phyloP scores from a whole-genome alignment of 2,888 invertebrate genomes.

The Dioctria linearis region DNA sequence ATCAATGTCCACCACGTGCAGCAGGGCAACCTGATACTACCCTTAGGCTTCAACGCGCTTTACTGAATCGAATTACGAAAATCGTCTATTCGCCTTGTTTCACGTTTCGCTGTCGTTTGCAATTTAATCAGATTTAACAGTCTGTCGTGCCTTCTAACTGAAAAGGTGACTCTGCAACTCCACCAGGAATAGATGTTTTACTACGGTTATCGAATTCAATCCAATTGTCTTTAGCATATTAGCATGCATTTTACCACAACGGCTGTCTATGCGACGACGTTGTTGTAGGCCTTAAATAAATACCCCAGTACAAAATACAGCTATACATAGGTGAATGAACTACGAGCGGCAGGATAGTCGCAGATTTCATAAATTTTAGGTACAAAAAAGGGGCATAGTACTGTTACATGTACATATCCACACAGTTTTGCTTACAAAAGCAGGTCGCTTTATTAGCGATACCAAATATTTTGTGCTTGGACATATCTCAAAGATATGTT shows the following conservation, averaged over 20 bases:
- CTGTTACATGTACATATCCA: neutral
- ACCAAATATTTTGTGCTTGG: neutral
- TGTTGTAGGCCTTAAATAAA: neutral
- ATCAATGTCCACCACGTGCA: neutral
- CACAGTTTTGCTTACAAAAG: neutral
- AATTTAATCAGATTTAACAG: conserved; percentile 15
- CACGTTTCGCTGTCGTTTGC: neutral
- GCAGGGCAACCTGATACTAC: conserved; percentile 1
- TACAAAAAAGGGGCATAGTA: neutral
- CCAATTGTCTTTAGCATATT: conserved; percentile 7
- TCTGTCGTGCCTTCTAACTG: neutral
- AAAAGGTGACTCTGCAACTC: no score
- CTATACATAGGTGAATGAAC: neutral
- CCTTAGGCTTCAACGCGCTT: neutral
- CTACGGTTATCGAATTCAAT: neutral
- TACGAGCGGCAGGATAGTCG: neutral
- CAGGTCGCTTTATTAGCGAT: neutral
- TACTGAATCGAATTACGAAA: conserved; percentile 15
- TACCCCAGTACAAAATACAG: neutral
- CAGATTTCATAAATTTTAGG: neutral
- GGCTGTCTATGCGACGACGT: neutral
- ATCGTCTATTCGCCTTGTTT: conserved; percentile 1
- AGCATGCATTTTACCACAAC: neutral
- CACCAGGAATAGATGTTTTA: neutral
- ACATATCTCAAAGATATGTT: neutral